Percentiles rank a stretch among this genome's conserved stretches.
phyloP scores from a whole-genome alignment of 2,113 vertebrate species.

The Caracal caracal region DNA sequence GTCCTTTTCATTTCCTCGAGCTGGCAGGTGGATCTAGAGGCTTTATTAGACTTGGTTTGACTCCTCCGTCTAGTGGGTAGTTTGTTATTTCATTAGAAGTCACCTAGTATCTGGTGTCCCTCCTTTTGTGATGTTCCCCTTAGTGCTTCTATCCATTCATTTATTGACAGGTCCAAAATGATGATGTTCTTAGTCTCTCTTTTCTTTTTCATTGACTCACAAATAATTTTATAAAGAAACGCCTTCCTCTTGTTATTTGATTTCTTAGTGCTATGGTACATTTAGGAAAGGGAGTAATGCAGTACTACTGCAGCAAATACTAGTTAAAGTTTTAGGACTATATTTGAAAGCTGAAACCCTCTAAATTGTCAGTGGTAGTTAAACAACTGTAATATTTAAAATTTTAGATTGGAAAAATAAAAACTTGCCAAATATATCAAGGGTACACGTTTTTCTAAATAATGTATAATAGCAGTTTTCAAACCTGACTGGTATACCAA shows the following conservation, averaged over 20 bases:
- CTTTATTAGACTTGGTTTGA: not conserved
- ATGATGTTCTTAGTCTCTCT: not conserved
- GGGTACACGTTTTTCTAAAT: not conserved
- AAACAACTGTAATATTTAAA: not conserved
- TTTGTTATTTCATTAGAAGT: not conserved
- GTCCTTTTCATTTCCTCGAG: not conserved
- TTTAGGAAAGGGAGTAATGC: not conserved
- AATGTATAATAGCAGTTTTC: not conserved
- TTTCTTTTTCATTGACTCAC: constrained; percentile 17
- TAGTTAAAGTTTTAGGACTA: not conserved
- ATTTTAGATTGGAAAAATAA: not conserved
- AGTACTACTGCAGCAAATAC: not conserved
- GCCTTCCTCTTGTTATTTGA: not conserved
- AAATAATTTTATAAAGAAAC: constrained; percentile 10
- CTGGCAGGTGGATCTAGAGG: not conserved
- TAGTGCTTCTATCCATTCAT: not conserved
- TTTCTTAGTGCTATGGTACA: not conserved
- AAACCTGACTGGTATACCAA: not conserved
- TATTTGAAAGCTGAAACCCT: not conserved
- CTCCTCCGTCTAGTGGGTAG: not conserved
- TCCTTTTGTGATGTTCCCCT: not conserved
- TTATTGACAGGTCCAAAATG: not conserved
- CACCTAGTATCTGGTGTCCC: not conserved
- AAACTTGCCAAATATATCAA: not conserved
- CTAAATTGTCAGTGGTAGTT: not conserved